Evolutionary conservation across 2,888 invertebrate species (phyloP), one percentile per base, ranked within the genome.

Genomic region (Synanthedon formicaeformis): DNA sequence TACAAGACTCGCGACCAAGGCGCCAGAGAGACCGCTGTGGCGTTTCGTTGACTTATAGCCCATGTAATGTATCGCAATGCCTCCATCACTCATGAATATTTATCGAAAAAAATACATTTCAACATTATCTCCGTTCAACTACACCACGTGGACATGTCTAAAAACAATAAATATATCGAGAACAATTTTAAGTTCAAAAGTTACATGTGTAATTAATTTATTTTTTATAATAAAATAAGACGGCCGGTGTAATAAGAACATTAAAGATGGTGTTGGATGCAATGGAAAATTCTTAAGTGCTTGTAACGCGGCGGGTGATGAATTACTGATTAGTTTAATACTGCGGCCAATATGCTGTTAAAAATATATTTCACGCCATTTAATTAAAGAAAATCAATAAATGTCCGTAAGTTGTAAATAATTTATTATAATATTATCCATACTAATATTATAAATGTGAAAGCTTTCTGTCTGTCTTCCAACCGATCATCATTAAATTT

Each of bases 71-170:
- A 84, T 75, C 73, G 80, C 83, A 81, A 79, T 78, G 73, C 78
- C 82, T 80, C 78, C 78, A 86, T 85, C 81, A 79, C 78, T 86
- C 83, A 85, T 87, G 82, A 86, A 87, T 86, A 87, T 86, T 86
- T 79, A 84, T 82, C 70, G n/a, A 69, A 75, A 78, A n/a, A 34
- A 75, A 81, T 73, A 65, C 60, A 70, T 63, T 72, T 74, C 73
- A 73, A 78, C 71, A 73, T 72, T 76, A 75, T 79, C 49, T 16
- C 23, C 77, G 65, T 67, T 69, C 67, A 65, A 61, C 62, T 61
- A 54, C 41, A 51, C 55, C 67, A 68, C 70, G 64, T 66, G 67
- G 69, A 70, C 71, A 64, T 75, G 71, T 70, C 72, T 69, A 65
- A 66, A 67, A 65, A 69, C 76, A 71, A 81, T 85, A 85, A 84